Evolutionary conservation across 2,888 invertebrate species (phyloP), one percentile per base, ranked within the genome.

Genomic region (Sipha maydis): DNA sequence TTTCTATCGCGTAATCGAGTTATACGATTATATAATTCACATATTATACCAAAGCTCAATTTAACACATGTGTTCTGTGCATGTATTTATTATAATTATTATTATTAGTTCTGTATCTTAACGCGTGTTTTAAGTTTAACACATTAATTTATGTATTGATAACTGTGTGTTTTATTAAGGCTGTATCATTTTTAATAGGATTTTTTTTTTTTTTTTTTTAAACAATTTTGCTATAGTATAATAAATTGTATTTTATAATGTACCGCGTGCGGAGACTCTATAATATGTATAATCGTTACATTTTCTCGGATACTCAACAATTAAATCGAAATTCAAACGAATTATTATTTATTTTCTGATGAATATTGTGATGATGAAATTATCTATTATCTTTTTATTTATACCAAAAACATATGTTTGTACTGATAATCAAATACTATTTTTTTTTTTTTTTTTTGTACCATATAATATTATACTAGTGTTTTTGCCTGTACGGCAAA

Each of bases 261-360:
- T 82, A 8, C 73, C 73, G 73, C 28, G 73, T 34, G 73, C 31
- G 28, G 19, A 19, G 8, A 17, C 4, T 34, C 34, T 31, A 31
- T 71, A 69, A 11, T 2, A 71, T 19, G 34, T 73, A 21, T 73
- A 21, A 7, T 21, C 5, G 21, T 73, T 19, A 21, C 21, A 17
- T 71, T 71, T 31, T 71, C 28, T 34, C 34, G 21, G n/a, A 28
- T 69, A 69, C 67, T 71, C 67, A 78, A 78, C 78, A 85, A 78
- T 85, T 85, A 78, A 71, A 85, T 85, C 19, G 85, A 54, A 85
- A 85, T 76, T 85, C 54, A 78, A 78, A 85, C 85, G 85, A 85
- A 85, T 85, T 85, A 85, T 78, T 76, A 77, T 85, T 76, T 85
- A 54, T 75, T 41, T 75, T 34, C 83, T 21, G 34, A 73, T 34